These are phyloP conservation scores for Lates calcarifer DNA, from an alignment of 2,113 vertebrate genomes.

Conservation along the genomic window DNA sequence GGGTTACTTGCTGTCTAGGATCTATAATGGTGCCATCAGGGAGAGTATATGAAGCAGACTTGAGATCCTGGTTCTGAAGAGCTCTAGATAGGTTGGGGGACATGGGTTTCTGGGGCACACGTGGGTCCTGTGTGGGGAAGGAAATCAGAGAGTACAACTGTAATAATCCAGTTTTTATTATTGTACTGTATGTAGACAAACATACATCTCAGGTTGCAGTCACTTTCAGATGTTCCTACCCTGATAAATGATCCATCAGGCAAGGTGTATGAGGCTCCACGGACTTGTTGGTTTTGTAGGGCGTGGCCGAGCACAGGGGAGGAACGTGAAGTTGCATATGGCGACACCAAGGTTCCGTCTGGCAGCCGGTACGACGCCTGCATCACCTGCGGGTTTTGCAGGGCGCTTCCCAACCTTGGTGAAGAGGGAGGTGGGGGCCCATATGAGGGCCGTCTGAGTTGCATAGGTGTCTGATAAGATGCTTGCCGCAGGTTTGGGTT, in stretches of 20 bases:
- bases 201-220: not conserved
- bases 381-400: constrained; percentile 77
- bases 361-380: constrained; percentile 80
- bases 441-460: constrained; percentile 64
- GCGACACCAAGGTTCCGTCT: constrained; percentile 74
- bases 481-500: constrained; percentile 80
- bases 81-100: constrained; percentile 82
- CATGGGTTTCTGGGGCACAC: constrained; percentile 60
- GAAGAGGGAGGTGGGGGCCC: constrained; percentile 67
- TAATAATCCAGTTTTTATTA: not conserved
- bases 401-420: constrained; percentile 77
- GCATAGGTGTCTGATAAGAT: constrained; percentile 75
- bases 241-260: constrained; percentile 77
- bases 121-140: constrained; percentile 65
- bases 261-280: constrained; percentile 78
- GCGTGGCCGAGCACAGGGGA: constrained; percentile 79
- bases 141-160: not conserved
- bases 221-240: constrained; percentile 48
- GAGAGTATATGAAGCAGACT: constrained; percentile 80
- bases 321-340: constrained; percentile 63
- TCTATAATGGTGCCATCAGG: constrained; percentile 77
- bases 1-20: constrained; percentile 74
- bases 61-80: constrained; percentile 79
- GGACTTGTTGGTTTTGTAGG: constrained; percentile 80
- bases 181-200: not conserved